phyloP scores from a whole-genome alignment of 2,888 invertebrate genomes.

The Odontocolon sp. region DNA sequence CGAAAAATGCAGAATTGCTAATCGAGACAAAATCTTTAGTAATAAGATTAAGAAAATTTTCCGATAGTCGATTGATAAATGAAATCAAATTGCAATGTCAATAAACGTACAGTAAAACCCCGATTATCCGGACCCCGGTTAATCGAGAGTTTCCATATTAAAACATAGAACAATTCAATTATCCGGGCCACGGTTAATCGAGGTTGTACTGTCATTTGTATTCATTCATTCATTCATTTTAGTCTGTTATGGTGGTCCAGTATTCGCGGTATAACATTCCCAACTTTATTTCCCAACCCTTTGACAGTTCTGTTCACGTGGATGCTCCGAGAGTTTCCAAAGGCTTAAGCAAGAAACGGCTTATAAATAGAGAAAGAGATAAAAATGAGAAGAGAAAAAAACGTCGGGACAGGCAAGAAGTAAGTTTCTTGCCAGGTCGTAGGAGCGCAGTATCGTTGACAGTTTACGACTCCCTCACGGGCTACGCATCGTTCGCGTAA shows the following conservation, averaged over 20 bases:
- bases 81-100: too few relatives aligned
- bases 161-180: too few relatives aligned
- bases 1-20: too few relatives aligned
- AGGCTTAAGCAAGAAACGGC: conserved; percentile 8
- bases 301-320: background rate
- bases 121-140: too few relatives aligned
- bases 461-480: conserved; percentile 68
- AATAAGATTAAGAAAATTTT: too few relatives aligned
- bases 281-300: conserved; percentile 12
- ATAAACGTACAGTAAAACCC: too few relatives aligned
- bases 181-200: too few relatives aligned
- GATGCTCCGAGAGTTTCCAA: background rate
- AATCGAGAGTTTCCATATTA: too few relatives aligned
- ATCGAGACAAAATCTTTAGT: too few relatives aligned
- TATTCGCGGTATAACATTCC: background rate
- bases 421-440: conserved; percentile 56
- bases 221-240: background rate
- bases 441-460: conserved; percentile 70
- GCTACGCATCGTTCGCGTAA: conserved; percentile 67
- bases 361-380: conserved; percentile 45
- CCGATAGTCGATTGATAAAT: too few relatives aligned
- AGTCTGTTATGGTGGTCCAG: background rate
- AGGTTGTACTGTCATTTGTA: too few relatives aligned
- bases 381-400: conserved; percentile 26
- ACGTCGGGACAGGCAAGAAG: conserved; percentile 42